Base-by-base conservation (phyloP, 2,888 invertebrate genomes). In the Drosophila gaucha region DNA sequence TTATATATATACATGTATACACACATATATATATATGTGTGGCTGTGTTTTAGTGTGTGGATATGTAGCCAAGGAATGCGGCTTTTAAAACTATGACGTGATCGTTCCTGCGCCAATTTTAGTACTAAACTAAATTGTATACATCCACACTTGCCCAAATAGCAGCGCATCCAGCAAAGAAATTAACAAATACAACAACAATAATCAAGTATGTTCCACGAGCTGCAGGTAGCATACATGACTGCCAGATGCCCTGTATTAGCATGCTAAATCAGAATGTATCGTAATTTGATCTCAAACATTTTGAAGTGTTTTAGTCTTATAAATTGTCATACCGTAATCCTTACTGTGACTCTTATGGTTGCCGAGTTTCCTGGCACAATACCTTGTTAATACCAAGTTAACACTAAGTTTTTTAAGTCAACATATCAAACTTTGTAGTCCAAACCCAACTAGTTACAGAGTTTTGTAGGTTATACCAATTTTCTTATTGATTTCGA, bases 81-180 rank as follows among this genome's bases (percentile, higher is more conserved):
- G 50, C 58, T 52, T 64, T 58, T 30, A 33, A 31, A 70, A 74
- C 74, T 74, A 78, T 78, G 80, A 77, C 72, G 80, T 72, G 69
- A 63, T 70, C 84, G 80, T 77, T 80, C 77, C 84, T 84, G 72
- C 64, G 69, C 84, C 77, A 79, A 78, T 84, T 79, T 79, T 80
- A 82, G 82, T 84, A 83, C 82, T 83, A 83, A 84, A 83, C 82
- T 78, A 79, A 84, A 79, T 79, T 83, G 74, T 83, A 78, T 54
- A 67, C 69, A 72, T 63, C 51, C 55, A 70, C 63, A 75, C 72
- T 72, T 73, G 58, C 70, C 63, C 71, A 71, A 67, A 74, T 65
- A 56, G 64, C 67, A 55, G 63, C 55, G 55, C 78, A 76, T 60
- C 64, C 56, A 74, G 67, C 64, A 64, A 70, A 67, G 51, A 58